These are phyloP conservation scores for Coelinius sp. DNA, from an alignment of 2,888 invertebrate genomes.

Conservation along the genomic window DNA sequence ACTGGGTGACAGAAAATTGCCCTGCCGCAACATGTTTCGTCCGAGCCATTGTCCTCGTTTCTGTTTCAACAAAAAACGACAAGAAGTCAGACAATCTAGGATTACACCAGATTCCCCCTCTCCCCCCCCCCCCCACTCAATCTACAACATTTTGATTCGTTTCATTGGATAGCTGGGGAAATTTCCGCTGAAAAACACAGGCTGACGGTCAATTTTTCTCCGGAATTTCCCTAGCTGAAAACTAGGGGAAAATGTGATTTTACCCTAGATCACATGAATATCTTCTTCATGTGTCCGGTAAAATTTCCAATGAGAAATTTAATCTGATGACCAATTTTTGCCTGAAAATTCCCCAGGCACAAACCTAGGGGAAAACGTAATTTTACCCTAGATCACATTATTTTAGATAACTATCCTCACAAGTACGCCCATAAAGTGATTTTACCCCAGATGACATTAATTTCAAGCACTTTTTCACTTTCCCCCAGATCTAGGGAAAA, in stretches of 20 bases:
- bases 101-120: background rate
- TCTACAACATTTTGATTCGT: background rate
- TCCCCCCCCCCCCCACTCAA: background rate
- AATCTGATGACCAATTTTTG: too few species aligned
- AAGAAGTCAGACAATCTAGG: background rate
- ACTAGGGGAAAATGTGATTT: background rate
- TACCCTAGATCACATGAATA: background rate
- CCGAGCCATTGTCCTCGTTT: constrained; percentile 20
- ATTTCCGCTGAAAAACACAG: background rate
- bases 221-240: background rate
- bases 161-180: background rate
- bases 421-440: too few species aligned
- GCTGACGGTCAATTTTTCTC: background rate
- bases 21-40: constrained; percentile 57
- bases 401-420: too few species aligned
- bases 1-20: constrained; percentile 54
- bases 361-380: too few species aligned
- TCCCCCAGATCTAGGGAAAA: too few species aligned
- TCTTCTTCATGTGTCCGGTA: too few species aligned
- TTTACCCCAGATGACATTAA: too few species aligned
- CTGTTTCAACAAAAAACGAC: constrained; percentile 1
- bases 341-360: background rate
- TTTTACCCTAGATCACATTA: background rate
- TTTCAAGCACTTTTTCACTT: too few species aligned
- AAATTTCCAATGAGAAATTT: too few species aligned